Percentiles rank a stretch among this genome's conserved stretches.
Evolutionary conservation across 2,113 vertebrate genomes (phyloP).

Genomic region (Oriolus oriolus): DNA sequence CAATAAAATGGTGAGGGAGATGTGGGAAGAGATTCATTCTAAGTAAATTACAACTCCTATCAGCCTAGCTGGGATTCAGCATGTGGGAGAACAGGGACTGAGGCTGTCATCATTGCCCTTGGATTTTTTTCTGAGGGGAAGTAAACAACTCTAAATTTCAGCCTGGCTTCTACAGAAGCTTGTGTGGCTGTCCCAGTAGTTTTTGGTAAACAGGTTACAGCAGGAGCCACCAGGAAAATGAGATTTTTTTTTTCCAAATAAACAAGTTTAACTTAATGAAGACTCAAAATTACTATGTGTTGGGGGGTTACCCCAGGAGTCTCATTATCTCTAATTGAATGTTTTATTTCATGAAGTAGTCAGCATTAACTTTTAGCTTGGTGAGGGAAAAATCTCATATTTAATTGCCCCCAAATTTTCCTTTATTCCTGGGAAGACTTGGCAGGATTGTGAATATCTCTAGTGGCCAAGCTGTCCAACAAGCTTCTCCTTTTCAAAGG

Average conservation of each 20-base stretch:
- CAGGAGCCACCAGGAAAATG: neutral
- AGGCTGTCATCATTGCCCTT: conserved; percentile 17
- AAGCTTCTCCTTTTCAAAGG: conserved; percentile 23
- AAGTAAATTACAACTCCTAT: neutral
- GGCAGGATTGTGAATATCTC: conserved; percentile 9
- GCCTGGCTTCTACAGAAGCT: neutral
- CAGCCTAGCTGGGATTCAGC: conserved; percentile 3
- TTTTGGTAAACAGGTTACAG: conserved; percentile 35
- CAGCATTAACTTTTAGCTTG: conserved; percentile 8
- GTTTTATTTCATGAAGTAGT: conserved; percentile 30
- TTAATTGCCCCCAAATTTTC: conserved; percentile 22
- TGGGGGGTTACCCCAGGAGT: neutral
- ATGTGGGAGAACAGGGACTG: conserved; percentile 3
- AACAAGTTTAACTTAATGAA: conserved; percentile 40
- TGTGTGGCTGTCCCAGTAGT: conserved; percentile 39
- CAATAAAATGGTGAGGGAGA: neutral
- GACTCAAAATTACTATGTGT: conserved; percentile 6
- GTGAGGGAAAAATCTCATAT: conserved; percentile 3
- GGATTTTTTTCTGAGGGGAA: neutral
- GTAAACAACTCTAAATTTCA: conserved; percentile 53
- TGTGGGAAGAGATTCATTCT: neutral
- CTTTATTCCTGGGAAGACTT: conserved; percentile 21
- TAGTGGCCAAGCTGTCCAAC: conserved; percentile 27
- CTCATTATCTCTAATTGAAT: conserved; percentile 51
- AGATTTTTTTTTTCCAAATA: neutral